phyloP scores from a whole-genome alignment of 2,797 vertebrate genomes.

The Podarcis siculus region DNA sequence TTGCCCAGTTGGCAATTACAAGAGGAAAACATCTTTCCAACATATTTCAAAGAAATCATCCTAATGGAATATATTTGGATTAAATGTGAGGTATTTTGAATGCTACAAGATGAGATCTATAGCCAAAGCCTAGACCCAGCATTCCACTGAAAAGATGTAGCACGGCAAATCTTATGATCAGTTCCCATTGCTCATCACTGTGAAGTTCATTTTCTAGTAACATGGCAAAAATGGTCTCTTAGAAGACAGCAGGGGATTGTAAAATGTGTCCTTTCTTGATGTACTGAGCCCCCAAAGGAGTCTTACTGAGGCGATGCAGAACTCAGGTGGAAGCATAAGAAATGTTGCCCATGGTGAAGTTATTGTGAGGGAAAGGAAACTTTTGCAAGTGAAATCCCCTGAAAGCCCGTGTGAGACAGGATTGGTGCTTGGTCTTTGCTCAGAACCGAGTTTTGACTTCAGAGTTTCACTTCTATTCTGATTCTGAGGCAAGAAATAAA shows the following conservation, averaged over 20 bases:
- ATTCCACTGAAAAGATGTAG: background rate
- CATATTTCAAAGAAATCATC: background rate
- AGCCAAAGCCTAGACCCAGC: background rate
- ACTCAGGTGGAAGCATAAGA: background rate
- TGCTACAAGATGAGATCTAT: background rate
- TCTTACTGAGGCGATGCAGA: background rate
- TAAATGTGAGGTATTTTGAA: background rate
- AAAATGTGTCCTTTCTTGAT: background rate
- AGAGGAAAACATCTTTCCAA: background rate
- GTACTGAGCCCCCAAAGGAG: background rate
- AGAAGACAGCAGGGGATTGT: background rate
- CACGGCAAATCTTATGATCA: background rate
- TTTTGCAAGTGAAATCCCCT: background rate
- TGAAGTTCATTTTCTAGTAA: slow-evolving; percentile 51
- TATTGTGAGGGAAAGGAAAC: slow-evolving; percentile 6
- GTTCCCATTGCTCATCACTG: slow-evolving; percentile 21
- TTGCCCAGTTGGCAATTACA: background rate
- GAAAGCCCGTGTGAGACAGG: fast-evolving
- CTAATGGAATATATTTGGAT: background rate
- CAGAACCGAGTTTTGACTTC: background rate
- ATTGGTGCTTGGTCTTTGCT: background rate
- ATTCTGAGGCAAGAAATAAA: background rate
- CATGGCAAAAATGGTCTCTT: slow-evolving; percentile 8
- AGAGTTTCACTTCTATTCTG: background rate
- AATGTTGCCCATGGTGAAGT: background rate